Base-by-base conservation (phyloP, 1,140 invertebrate species). In the Ostrea denselamellosa region DNA sequence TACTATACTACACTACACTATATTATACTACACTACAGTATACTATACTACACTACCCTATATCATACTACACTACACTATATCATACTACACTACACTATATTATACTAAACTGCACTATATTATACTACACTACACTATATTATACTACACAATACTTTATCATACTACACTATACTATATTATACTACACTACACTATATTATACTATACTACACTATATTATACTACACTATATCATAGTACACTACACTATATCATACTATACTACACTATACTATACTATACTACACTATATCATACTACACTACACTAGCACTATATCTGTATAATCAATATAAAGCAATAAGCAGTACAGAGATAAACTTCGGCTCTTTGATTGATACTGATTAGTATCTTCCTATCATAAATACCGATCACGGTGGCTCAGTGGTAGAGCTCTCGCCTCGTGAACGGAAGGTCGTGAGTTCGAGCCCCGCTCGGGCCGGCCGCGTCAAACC, bases 251-350 rank as follows among this genome's bases (percentile, higher is more conserved):
- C 19, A 62, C 56, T 19, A 62, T 62, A 10, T 19, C 19, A 62
- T 62, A 62, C 56, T 62, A 62, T 62, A 62, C 56, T 62, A 62
- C 19, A 62, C 56, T 62, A 62, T 62, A 62, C 56, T 62, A 62
- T 62, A 62, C 56, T 62, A 62, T 62, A n/a, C n/a, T n/a, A 62
- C 19, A 10, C 56, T 62, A 62, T 62, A 62, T 19, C 19, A 62
- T 62, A 62, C 56, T 62, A 62, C 19, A 62, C 56, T 62, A 62
- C 19, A 62, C 56, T 62, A 62, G n/a, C n/a, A n/a, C n/a, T n/a
- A n/a, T n/a, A n/a, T n/a, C n/a, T n/a, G n/a, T n/a, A n/a, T n/a
- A n/a, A n/a, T n/a, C n/a, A n/a, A n/a, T n/a, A n/a, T n/a, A n/a
- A n/a, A n/a, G n/a, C n/a, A n/a, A n/a, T n/a, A n/a, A n/a, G n/a